These are phyloP conservation scores for Rhodophaea formosa DNA, from an alignment of 2,888 invertebrate species.

Conservation along the genomic window DNA sequence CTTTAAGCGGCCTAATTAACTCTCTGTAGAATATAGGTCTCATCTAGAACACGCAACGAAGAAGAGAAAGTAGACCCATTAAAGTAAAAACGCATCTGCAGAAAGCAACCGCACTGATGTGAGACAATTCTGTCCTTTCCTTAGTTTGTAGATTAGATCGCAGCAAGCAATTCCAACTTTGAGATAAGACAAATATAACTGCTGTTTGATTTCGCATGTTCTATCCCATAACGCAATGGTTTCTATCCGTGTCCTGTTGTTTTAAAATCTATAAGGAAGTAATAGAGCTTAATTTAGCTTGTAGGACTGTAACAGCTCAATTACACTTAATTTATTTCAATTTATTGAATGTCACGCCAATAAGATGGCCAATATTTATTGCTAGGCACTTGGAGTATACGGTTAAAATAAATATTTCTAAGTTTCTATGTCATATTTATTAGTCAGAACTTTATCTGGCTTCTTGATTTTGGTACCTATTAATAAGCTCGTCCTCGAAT, in stretches of 20 bases:
- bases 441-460: too few relatives aligned
- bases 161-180: not conserved
- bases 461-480: too few relatives aligned
- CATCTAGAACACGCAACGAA: too few relatives aligned
- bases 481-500: too few relatives aligned
- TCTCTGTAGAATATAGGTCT: too few relatives aligned
- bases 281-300: not conserved
- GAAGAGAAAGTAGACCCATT: too few relatives aligned
- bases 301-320: not conserved
- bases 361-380: not conserved
- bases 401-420: not conserved
- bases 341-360: not conserved
- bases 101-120: not conserved
- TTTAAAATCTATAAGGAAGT: not conserved
- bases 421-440: not conserved
- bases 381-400: not conserved
- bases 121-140: not conserved
- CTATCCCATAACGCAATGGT: not conserved
- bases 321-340: not conserved
- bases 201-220: not conserved
- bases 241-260: not conserved
- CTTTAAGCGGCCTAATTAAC: too few relatives aligned
- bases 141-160: not conserved
- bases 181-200: not conserved
- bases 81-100: too few relatives aligned